Evolutionary conservation across 2,888 invertebrate genomes (phyloP), one percentile per base, ranked within the genome.

Genomic region (Diadegma fenestrale): DNA sequence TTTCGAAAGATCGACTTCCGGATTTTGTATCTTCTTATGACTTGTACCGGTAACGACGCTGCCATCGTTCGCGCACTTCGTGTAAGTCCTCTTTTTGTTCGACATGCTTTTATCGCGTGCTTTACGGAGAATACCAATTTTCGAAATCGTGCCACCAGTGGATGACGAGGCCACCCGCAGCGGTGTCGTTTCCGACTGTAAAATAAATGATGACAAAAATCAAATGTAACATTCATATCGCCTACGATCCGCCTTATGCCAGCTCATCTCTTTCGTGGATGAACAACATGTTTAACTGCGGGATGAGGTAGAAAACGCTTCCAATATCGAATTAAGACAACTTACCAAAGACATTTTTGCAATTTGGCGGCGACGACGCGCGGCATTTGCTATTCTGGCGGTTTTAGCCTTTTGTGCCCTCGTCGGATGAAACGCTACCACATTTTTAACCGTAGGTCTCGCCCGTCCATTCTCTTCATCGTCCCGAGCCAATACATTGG

Each of bases 111-210:
- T n/a, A 54, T 51, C 54, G 51, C 7, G 37, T 54, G n/a, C 72
- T 54, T 54, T 19, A 3, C 33, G 33, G 26, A 48, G 26, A 33
- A 54, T 37, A 6, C n/a, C 54, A 37, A 72, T n/a, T 8, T 58
- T 51, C 6, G 54, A 72, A 72, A 54, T 54, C 54, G 43, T 73
- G 73, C 8, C 61, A 22, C 22, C 22, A 30, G 30, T 30, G 41
- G 22, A 43, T 76, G 63, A 48, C 64, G 63, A 64, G 48, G n/a
- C 76, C 63, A 48, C 43, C 48, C 43, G 63, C 30, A 76, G n/a
- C 64, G 76, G 76, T 48, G 76, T 76, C 64, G 63, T 64, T 76
- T 76, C 48, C 48, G 33, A 76, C 76, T 76, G 64, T 64, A n/a
- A 76, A 76, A 76, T 37, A 37, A 76, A 48, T 64, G 4, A 63